Evolutionary conservation across 2,888 invertebrate species (phyloP), one percentile per base, ranked within the genome.

Genomic region (Drosophila bunnanda): DNA sequence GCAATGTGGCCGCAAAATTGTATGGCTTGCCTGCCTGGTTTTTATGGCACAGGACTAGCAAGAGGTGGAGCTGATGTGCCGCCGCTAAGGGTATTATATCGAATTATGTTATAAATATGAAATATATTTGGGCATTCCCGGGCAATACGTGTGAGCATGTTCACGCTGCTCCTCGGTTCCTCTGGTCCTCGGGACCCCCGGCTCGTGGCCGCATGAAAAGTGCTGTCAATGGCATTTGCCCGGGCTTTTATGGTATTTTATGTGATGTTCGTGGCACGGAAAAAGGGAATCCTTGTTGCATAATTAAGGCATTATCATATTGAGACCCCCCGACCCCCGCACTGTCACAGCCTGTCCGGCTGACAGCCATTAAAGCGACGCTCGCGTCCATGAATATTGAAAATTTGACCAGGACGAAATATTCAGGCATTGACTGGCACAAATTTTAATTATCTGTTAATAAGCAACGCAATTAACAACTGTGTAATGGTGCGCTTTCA

Each of bases 91-190:
- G 85, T 71, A 83, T 83, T 83, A 83, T 87, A 88, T 84, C 82
- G 85, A 88, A 83, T 83, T 83, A 83, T 83, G 83, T 83, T 88
- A 83, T 83, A 83, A 87, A 87, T 85, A 85, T 84, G 70, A 85
- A 85, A 84, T 83, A 81, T 76, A 84, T 83, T 71, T 71, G 46
- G 55, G 38, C 39, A 64, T 76, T 76, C 48, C 50, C 34, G 56
- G 46, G 48, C 43, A 61, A 60, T 66, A 78, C 77, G 80, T 85
- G 82, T 80, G 78, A 75, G 75, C 57, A 78, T 75, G 75, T 59
- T 43, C 32, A 56, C 60, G 46, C 67, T 71, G 48, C 32, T 71
- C 54, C 30, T 55, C 15, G 2, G 39, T 13, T 66, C 48, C 44
- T 15, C 44, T 1, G 30, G 15, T 38, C 38, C 12, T 48, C 8